phyloP scores from a whole-genome alignment of 1,140 invertebrate species.

The Pemphigus obesinymphae region DNA sequence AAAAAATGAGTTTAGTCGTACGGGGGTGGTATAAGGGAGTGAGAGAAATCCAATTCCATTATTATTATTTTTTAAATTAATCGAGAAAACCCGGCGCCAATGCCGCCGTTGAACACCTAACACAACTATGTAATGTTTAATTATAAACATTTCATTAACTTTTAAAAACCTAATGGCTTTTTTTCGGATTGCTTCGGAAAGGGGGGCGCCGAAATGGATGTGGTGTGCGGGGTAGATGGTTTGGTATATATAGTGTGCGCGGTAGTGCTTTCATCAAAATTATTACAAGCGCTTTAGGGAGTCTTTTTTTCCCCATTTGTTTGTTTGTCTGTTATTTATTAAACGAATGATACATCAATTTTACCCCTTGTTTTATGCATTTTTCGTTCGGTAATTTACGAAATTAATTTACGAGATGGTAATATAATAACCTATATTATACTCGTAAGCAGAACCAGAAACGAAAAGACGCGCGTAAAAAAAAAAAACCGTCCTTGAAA shows the following conservation, averaged over 20 bases:
- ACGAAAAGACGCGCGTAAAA: neutral
- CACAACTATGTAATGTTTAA: conserved; percentile 26
- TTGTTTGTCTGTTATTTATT: neutral
- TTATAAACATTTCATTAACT: conserved; percentile 42
- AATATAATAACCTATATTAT: neutral
- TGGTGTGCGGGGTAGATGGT: neutral
- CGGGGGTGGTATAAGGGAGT: neutral
- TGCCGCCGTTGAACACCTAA: conserved; percentile 24
- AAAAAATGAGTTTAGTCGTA: neutral
- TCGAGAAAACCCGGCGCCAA: conserved; percentile 34
- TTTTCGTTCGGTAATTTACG: conserved; percentile 6
- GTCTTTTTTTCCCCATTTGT: neutral
- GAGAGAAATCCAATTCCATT: conserved; percentile 37
- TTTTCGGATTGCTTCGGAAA: conserved; percentile 11
- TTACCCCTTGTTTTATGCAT: neutral
- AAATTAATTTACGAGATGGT: conserved; percentile 28
- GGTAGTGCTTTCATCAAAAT: conserved; percentile 28
- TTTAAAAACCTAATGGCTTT: conserved; percentile 40
- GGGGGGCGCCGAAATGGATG: neutral
- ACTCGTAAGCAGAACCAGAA: no score
- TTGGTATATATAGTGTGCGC: no score
- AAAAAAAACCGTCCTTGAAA: no score
- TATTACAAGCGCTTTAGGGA: conserved; percentile 27
- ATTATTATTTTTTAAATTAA: conserved; percentile 41
- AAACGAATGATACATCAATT: conserved; percentile 40